These are phyloP conservation scores for Forbesichthys papilliferus DNA, from an alignment of 2,113 vertebrate genomes.

Conservation along the genomic window DNA sequence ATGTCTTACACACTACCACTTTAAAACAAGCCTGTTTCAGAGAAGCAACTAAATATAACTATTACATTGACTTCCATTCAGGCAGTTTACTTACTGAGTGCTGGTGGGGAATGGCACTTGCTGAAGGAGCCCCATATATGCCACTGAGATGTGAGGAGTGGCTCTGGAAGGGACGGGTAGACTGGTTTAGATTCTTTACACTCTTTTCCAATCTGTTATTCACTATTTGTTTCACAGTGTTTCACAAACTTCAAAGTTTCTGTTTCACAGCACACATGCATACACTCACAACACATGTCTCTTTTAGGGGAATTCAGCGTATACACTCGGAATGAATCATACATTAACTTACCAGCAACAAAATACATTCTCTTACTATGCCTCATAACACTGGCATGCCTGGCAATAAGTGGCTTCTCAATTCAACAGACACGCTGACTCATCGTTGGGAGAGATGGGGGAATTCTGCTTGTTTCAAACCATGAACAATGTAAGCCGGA, in stretches of 20 bases:
- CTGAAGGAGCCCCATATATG: conserved; percentile 82
- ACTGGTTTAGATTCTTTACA: conserved; percentile 10
- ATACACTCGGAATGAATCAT: conserved; percentile 53
- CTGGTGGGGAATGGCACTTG: conserved; percentile 81
- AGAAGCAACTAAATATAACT: too few species aligned
- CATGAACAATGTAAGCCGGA: conserved; percentile 36
- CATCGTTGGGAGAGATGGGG: conserved; percentile 58
- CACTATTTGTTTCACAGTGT: too few species aligned
- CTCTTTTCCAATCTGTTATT: too few species aligned
- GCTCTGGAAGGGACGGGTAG: conserved; percentile 75
- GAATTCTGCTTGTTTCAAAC: conserved; percentile 57
- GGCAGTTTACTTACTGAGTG: conserved; percentile 79
- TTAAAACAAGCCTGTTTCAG: conserved; percentile 6
- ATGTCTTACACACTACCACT: background rate
- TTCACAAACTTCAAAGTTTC: too few species aligned
- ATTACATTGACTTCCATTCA: too few species aligned
- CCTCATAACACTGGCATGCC: conserved; percentile 49
- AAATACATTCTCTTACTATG: conserved; percentile 56
- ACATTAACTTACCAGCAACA: conserved; percentile 27
- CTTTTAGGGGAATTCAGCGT: conserved; percentile 29
- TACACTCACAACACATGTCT: background rate
- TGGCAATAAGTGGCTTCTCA: conserved; percentile 54
- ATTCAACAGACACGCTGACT: conserved; percentile 68
- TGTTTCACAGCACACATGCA: background rate
- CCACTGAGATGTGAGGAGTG: conserved; percentile 88